Evolutionary conservation across 1,140 invertebrate species (phyloP).

Genomic region (Doryteuthis pealeii): DNA sequence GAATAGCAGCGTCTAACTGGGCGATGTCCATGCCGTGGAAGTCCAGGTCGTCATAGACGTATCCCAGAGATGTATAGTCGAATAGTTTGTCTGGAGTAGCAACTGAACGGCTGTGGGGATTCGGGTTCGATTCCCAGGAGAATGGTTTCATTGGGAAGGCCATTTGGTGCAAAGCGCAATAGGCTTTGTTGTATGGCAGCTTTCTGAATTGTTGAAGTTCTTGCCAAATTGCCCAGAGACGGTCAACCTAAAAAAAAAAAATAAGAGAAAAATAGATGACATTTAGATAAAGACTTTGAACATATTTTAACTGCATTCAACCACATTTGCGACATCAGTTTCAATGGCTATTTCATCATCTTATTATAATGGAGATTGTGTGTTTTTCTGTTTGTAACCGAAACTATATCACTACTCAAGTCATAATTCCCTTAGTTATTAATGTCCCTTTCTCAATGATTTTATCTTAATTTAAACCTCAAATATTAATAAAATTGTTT

Average conservation of each 20-base stretch:
- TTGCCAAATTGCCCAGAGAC: slow-evolving; percentile 28
- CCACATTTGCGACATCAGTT: slow-evolving; percentile 23
- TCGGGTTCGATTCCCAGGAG: slow-evolving; percentile 17
- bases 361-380: too few relatives aligned
- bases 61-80: slow-evolving; percentile 28
- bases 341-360: too few relatives aligned
- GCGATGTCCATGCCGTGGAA: slow-evolving; percentile 17
- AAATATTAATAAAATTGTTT: too few relatives aligned
- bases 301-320: slow-evolving; percentile 15
- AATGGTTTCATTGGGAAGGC: slow-evolving; percentile 26
- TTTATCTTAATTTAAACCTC: too few relatives aligned
- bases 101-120: slow-evolving; percentile 16
- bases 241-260: slow-evolving; percentile 10
- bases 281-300: slow-evolving; percentile 12
- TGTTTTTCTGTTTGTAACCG: too few relatives aligned
- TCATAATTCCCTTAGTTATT: too few relatives aligned
- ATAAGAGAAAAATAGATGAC: too few relatives aligned
- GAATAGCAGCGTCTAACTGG: slow-evolving; percentile 22
- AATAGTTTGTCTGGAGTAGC: slow-evolving; percentile 28
- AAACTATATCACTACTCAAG: too few relatives aligned
- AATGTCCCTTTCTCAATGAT: too few relatives aligned
- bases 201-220: slow-evolving; percentile 25
- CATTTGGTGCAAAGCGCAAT: slow-evolving; percentile 27
- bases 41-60: slow-evolving; percentile 13
- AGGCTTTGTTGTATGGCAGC: slow-evolving; percentile 26